Conservation (phyloP, 64 coral and sea anemone species). For the Porites lutea region DNA sequence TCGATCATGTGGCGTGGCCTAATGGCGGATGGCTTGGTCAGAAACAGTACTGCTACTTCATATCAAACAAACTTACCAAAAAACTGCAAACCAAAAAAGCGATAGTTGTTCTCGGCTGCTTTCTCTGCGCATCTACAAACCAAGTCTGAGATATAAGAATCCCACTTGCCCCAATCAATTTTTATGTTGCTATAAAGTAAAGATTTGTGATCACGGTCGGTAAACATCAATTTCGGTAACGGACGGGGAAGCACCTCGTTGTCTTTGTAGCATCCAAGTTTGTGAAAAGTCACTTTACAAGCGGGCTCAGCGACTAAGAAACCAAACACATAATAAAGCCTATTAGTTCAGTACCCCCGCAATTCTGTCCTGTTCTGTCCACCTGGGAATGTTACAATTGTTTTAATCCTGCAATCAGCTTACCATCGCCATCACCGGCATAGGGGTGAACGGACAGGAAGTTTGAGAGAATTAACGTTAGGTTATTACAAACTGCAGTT, state of each 20-base stretch:
- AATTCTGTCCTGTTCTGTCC: too few relatives aligned
- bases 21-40: too few relatives aligned
- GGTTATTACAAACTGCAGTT: too few relatives aligned
- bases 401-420: too few relatives aligned
- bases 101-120: constrained; percentile 33
- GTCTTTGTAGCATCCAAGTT: constrained; percentile 77
- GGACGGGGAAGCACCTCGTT: background rate
- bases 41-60: too few relatives aligned
- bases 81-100: constrained; percentile 61
- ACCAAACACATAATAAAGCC: background rate
- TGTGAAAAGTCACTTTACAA: constrained; percentile 42
- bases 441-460: too few relatives aligned
- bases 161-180: constrained; percentile 75
- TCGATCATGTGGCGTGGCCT: too few relatives aligned
- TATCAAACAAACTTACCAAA: constrained; percentile 48
- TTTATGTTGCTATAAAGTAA: background rate
- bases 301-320: background rate
- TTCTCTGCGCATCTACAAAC: constrained; percentile 53
- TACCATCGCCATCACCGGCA: too few relatives aligned
- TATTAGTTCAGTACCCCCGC: too few relatives aligned
- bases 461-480: too few relatives aligned
- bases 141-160: constrained; percentile 33
- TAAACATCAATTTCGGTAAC: constrained; percentile 52
- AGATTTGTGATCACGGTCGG: constrained; percentile 66
- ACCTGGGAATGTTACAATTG: too few relatives aligned